Evolutionary conservation across 2,888 invertebrate genomes (phyloP).

Genomic region (Lymantria dispar): DNA sequence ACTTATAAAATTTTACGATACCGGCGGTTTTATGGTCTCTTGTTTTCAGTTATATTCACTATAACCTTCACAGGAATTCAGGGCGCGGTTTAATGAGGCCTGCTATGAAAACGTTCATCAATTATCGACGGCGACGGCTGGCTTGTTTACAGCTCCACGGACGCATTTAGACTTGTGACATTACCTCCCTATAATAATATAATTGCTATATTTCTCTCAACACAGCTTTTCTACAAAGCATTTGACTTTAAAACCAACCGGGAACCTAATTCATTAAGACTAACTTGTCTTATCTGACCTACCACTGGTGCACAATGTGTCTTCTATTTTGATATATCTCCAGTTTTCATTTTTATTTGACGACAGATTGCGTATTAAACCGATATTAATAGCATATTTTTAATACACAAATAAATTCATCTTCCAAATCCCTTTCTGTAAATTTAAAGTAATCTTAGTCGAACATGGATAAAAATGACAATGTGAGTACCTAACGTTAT

Average conservation of each 20-base stretch:
- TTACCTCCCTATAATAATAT: slow-evolving; percentile 52
- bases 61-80: slow-evolving; percentile 72
- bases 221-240: slow-evolving; percentile 31
- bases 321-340: too few species aligned
- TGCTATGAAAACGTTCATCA: slow-evolving; percentile 76
- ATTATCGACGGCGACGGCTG: slow-evolving; percentile 75
- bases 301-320: too few species aligned
- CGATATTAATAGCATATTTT: background rate
- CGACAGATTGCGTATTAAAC: background rate
- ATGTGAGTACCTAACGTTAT: slow-evolving; percentile 8
- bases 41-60: slow-evolving; percentile 51
- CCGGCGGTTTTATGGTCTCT: slow-evolving; percentile 36
- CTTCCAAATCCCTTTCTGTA: background rate
- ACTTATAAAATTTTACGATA: slow-evolving; percentile 28
- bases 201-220: slow-evolving; percentile 13
- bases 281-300: too few species aligned
- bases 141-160: slow-evolving; percentile 74
- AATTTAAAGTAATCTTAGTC: background rate
- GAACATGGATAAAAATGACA: slow-evolving; percentile 6
- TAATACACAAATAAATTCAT: background rate
- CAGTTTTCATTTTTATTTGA: too few species aligned
- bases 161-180: slow-evolving; percentile 77
- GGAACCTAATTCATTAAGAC: background rate
- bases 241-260: background rate
- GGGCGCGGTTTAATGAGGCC: slow-evolving; percentile 77